Evolutionary conservation across 1,140 invertebrate genomes (phyloP).

Genomic region (Rhyzopertha dominica): DNA sequence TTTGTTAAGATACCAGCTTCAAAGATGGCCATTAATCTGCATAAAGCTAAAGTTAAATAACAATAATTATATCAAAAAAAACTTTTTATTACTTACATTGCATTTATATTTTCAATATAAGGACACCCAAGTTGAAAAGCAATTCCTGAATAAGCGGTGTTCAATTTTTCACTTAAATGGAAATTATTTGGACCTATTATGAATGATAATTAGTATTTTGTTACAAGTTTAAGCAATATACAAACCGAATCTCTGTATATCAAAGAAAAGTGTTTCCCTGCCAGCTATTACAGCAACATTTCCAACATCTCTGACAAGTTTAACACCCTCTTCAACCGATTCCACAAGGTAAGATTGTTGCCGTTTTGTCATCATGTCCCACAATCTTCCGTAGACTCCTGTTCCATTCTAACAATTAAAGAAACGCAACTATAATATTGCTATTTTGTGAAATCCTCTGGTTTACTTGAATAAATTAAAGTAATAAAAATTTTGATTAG

Average conservation of each 20-base stretch:
- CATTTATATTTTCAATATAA: constrained; percentile 62
- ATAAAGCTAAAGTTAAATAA: constrained; percentile 21
- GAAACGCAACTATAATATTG: too few relatives aligned
- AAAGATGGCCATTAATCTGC: constrained; percentile 63
- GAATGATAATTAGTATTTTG: too few relatives aligned
- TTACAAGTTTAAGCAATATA: neutral
- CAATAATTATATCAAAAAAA: constrained; percentile 8
- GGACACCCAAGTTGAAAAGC: constrained; percentile 67
- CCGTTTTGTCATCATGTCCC: constrained; percentile 57
- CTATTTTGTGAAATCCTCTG: neutral
- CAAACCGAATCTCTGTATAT: constrained; percentile 62
- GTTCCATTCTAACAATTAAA: constrained; percentile 73
- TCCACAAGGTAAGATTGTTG: constrained; percentile 50
- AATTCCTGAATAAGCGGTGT: constrained; percentile 66
- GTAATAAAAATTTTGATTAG: constrained; percentile 2
- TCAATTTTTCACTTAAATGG: constrained; percentile 66
- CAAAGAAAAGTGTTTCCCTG: constrained; percentile 64
- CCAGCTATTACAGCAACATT: constrained; percentile 61
- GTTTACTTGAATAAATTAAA: neutral
- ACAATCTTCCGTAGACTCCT: constrained; percentile 61
- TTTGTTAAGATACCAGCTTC: constrained; percentile 66
- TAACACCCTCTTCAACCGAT: constrained; percentile 61
- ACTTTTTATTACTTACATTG: constrained; percentile 50
- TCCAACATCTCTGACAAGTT: constrained; percentile 51
- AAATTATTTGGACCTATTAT: constrained; percentile 64